Conservation (phyloP, 2,113 vertebrate genomes). For the Gallinago jamesoni region DNA sequence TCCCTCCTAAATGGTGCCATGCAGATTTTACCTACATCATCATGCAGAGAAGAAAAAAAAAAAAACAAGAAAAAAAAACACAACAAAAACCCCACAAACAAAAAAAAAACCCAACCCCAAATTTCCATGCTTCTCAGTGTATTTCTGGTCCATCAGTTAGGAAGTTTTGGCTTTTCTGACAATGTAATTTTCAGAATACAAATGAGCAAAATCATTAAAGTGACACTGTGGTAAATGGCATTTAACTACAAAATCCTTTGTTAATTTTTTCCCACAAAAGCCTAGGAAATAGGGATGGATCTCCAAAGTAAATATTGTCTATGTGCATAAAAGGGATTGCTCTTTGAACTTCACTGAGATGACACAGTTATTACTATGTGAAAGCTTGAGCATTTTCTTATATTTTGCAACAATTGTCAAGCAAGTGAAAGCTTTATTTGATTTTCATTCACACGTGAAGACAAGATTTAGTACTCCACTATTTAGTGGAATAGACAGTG, state of each 20-base stretch:
- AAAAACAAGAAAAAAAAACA: background rate
- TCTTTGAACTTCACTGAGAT: conserved; percentile 15
- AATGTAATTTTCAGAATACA: background rate
- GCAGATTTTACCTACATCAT: background rate
- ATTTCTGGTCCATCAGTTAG: background rate
- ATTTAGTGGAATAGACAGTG: conserved; percentile 5
- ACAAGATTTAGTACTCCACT: conserved; percentile 41
- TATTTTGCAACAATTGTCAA: conserved; percentile 58
- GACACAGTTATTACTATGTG: conserved; percentile 6
- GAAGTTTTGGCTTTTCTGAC: background rate
- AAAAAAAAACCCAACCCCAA: too few species aligned
- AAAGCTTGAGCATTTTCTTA: background rate
- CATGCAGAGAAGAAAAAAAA: background rate
- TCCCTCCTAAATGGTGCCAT: background rate
- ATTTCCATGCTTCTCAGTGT: background rate
- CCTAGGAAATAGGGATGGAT: conserved; percentile 2
- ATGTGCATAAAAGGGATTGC: conserved; percentile 20
- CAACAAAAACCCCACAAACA: too few species aligned
- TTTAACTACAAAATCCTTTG: background rate
- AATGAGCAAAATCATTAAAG: conserved; percentile 39
- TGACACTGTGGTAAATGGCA: background rate
- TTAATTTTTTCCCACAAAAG: conserved; percentile 34
- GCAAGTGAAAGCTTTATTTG: conserved; percentile 63
- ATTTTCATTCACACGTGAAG: conserved; percentile 32
- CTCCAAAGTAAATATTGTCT: conserved; percentile 14